These are phyloP conservation scores for Bettongia penicillata DNA, from an alignment of 2,113 vertebrate species.

Conservation along the genomic window DNA sequence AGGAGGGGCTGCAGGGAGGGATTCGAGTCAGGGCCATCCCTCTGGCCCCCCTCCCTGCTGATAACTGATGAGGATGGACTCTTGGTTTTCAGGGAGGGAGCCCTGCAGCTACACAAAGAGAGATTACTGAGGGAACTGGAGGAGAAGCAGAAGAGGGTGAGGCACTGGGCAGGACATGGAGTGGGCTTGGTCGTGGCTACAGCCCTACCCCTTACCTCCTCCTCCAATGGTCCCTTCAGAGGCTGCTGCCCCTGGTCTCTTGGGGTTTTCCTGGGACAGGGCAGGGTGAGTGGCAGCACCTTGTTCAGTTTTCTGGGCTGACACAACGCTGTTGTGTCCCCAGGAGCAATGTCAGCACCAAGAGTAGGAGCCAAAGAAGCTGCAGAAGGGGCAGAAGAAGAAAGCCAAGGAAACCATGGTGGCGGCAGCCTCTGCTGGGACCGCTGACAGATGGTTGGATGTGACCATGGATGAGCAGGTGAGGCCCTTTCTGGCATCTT, in stretches of 20 bases:
- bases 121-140: no score
- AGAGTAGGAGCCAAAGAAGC: slow-evolving; percentile 72
- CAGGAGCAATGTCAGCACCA: slow-evolving; percentile 79
- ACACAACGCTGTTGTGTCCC: accelerated
- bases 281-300: neutral
- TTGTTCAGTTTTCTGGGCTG: accelerated
- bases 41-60: neutral
- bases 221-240: no score
- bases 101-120: slow-evolving; percentile 82
- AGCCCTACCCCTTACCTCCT: no score
- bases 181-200: no score
- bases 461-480: slow-evolving; percentile 76
- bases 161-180: no score
- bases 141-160: no score
- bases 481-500: slow-evolving; percentile 11
- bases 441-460: slow-evolving; percentile 61
- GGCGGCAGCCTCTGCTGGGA: neutral
- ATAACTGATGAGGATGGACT: slow-evolving; percentile 67
- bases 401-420: neutral
- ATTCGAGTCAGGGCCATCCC: accelerated
- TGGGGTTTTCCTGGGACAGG: accelerated
- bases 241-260: no score
- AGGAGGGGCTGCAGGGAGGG: accelerated
- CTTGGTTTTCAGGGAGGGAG: slow-evolving; percentile 82
- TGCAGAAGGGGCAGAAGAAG: slow-evolving; percentile 69